These are phyloP conservation scores for Periplaneta americana DNA, from an alignment of 1,140 invertebrate species.

Conservation along the genomic window DNA sequence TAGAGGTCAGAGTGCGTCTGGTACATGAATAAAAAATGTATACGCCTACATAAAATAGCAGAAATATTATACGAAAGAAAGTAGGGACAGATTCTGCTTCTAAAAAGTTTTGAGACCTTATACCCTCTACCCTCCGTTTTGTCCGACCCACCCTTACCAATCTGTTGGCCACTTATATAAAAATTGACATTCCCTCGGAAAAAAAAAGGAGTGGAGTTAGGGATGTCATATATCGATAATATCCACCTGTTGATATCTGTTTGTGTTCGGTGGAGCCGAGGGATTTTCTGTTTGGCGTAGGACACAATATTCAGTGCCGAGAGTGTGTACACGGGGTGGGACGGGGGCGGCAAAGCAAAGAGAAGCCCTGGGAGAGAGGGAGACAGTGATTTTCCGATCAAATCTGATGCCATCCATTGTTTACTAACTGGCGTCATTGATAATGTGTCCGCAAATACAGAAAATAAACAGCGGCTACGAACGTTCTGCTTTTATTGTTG, in stretches of 20 bases:
- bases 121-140: not conserved
- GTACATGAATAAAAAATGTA: not conserved
- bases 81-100: not conserved
- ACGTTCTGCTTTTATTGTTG: too few species aligned
- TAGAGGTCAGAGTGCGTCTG: not conserved
- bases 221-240: not conserved
- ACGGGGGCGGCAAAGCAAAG: too few species aligned
- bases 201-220: not conserved
- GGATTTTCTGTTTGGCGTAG: too few species aligned
- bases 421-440: too few species aligned
- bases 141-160: too few species aligned
- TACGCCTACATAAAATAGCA: not conserved
- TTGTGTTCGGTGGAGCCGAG: not conserved
- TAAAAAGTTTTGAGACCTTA: not conserved
- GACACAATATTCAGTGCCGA: too few species aligned
- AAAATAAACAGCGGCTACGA: too few species aligned
- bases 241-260: not conserved
- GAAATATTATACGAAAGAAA: not conserved
- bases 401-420: too few species aligned
- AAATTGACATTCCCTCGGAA: not conserved
- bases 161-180: not conserved
- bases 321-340: too few species aligned
- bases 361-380: too few species aligned
- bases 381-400: too few species aligned
- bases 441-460: too few species aligned